A percentile compares a stretch with the other conserved stretches of the same genome.
These are phyloP conservation scores for Loris lydekkerianus DNA, from an alignment of 2,797 vertebrate genomes.

Conservation along the genomic window DNA sequence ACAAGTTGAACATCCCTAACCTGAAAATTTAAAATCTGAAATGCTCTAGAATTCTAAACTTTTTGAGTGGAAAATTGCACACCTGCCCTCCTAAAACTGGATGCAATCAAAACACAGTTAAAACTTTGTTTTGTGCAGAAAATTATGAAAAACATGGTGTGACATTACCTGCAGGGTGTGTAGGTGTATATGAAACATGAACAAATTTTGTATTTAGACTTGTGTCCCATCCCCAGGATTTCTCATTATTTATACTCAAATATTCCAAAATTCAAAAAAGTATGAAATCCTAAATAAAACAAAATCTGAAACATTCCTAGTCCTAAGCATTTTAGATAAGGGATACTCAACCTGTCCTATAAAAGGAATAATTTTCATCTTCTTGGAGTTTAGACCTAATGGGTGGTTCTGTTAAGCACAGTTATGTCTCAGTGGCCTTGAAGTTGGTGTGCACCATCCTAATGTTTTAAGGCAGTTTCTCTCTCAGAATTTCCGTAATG, in stretches of 20 bases:
- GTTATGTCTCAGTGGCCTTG: not conserved
- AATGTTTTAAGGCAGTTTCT: not conserved
- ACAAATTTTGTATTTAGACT: not conserved
- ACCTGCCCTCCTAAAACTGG: not conserved
- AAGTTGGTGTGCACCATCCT: not conserved
- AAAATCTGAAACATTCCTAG: not conserved
- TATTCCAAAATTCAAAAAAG: not conserved
- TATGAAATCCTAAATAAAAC: not conserved
- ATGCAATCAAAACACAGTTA: not conserved
- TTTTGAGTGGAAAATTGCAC: not conserved
- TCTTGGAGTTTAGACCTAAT: not conserved
- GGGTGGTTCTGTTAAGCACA: not conserved
- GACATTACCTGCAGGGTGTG: not conserved
- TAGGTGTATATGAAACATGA: not conserved
- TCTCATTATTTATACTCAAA: not conserved
- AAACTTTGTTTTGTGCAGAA: not conserved
- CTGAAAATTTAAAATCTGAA: not conserved
- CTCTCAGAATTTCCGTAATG: not conserved
- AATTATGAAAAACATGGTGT: not conserved
- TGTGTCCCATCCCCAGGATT: not conserved
- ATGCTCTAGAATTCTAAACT: not conserved
- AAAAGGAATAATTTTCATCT: not conserved
- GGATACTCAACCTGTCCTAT: not conserved
- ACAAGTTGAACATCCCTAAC: not conserved
- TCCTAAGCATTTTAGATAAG: not conserved